These are phyloP conservation scores for Clarias pachynema DNA, from an alignment of 2,797 vertebrate species.

Conservation along the genomic window DNA sequence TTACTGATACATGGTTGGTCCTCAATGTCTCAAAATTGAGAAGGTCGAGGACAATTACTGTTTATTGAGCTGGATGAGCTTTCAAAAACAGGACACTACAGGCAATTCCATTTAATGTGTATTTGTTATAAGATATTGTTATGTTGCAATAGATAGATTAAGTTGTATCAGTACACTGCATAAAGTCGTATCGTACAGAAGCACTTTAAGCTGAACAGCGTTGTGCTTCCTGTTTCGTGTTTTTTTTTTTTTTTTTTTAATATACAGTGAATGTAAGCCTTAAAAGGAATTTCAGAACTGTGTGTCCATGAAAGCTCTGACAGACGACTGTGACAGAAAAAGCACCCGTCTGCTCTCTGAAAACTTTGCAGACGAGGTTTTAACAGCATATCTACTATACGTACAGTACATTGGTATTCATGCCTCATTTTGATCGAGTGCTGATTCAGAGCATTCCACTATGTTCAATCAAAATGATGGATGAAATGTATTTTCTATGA, in stretches of 20 bases:
- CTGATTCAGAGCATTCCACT: conserved; percentile 51
- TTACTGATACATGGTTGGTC: conserved; percentile 36
- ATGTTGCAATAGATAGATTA: not conserved
- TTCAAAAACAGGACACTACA: conserved; percentile 61
- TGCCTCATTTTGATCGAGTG: conserved; percentile 63
- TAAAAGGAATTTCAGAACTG: conserved; percentile 43
- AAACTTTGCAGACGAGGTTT: conserved; percentile 5
- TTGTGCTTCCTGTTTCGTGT: conserved; percentile 21
- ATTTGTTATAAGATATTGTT: not conserved
- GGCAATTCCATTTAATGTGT: conserved; percentile 36
- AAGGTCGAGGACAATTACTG: conserved; percentile 34
- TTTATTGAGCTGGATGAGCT: conserved; percentile 69
- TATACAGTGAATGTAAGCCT: conserved; percentile 26
- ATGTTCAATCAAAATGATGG: conserved; percentile 56
- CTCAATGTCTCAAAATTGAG: conserved; percentile 42
- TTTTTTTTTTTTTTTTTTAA: not conserved
- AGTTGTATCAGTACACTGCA: not conserved
- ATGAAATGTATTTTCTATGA: not conserved
- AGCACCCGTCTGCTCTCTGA: not conserved
- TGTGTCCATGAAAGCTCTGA: conserved; percentile 68
- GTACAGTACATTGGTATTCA: conserved; percentile 11
- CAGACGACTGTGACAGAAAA: conserved; percentile 28
- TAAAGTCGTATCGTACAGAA: too few species aligned
- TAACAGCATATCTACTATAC: not conserved
- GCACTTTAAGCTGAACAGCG: not conserved